phyloP scores from a whole-genome alignment of 2,888 invertebrate species.

The Drosophila cognata region DNA sequence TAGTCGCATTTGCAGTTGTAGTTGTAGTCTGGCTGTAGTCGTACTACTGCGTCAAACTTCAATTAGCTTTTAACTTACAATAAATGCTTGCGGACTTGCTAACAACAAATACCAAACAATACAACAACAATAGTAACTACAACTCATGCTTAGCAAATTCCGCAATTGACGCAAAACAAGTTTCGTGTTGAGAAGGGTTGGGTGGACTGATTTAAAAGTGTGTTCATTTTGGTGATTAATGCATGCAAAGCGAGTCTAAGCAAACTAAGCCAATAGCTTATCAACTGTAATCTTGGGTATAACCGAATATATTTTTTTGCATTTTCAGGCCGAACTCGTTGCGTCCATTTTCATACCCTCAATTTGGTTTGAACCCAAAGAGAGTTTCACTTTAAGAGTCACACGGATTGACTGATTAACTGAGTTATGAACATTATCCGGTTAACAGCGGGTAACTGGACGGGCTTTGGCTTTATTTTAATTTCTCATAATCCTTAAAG shows the following conservation, averaged over 20 bases:
- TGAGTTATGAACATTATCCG: constrained; percentile 33
- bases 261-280: constrained; percentile 32
- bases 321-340: constrained; percentile 25
- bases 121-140: constrained; percentile 33
- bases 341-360: constrained; percentile 30
- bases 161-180: constrained; percentile 56
- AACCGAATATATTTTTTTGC: not conserved
- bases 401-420: constrained; percentile 21
- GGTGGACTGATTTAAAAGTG: not conserved
- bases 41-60: constrained; percentile 60
- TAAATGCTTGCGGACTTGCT: constrained; percentile 47
- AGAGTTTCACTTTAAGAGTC: constrained; percentile 42
- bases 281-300: constrained; percentile 17
- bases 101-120: constrained; percentile 32
- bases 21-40: not conserved
- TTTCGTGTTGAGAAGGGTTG: constrained; percentile 32
- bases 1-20: not conserved
- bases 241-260: constrained; percentile 46
- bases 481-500: not conserved
- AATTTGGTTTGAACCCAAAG: constrained; percentile 10
- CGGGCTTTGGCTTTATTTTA: constrained; percentile 2
- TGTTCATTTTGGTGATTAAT: constrained; percentile 53
- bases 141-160: constrained; percentile 61
- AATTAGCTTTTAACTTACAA: constrained; percentile 75
- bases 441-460: constrained; percentile 17